Percentiles rank a stretch among this genome's conserved stretches.
Evolutionary conservation across 2,113 vertebrate species (phyloP).

Genomic region (Alaudala cheleensis): DNA sequence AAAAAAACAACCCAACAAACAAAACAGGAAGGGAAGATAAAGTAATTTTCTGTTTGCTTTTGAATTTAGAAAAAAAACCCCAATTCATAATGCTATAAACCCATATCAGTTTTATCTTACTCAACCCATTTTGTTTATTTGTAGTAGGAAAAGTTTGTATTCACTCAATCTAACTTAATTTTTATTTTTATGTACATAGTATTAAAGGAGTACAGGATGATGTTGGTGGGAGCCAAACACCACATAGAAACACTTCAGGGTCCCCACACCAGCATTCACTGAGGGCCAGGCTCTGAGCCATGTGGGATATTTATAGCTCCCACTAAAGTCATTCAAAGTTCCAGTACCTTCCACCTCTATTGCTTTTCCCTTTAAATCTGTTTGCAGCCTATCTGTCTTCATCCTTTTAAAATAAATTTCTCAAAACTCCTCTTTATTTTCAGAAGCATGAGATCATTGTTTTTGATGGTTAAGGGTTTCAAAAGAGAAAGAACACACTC

Average conservation of each 20-base stretch:
- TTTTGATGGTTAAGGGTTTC: constrained; percentile 18
- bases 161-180: neutral
- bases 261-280: neutral
- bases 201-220: neutral
- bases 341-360: neutral
- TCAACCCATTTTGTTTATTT: neutral
- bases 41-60: neutral
- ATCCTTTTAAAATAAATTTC: constrained; percentile 18
- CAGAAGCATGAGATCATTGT: constrained; percentile 20
- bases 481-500: neutral
- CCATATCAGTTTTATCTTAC: neutral
- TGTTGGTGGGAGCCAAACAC: neutral
- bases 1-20: neutral
- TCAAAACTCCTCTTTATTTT: constrained; percentile 9
- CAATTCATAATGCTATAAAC: neutral
- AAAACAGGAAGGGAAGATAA: neutral
- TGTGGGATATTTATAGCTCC: neutral
- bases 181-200: neutral
- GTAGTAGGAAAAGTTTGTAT: neutral
- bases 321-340: neutral
- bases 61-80: neutral
- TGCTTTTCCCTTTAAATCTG: neutral
- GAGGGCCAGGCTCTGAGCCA: neutral
- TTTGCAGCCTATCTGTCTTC: neutral
- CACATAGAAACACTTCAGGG: neutral